These are phyloP conservation scores for Anguilla anguilla DNA, from an alignment of 2,797 vertebrate species.

Conservation along the genomic window DNA sequence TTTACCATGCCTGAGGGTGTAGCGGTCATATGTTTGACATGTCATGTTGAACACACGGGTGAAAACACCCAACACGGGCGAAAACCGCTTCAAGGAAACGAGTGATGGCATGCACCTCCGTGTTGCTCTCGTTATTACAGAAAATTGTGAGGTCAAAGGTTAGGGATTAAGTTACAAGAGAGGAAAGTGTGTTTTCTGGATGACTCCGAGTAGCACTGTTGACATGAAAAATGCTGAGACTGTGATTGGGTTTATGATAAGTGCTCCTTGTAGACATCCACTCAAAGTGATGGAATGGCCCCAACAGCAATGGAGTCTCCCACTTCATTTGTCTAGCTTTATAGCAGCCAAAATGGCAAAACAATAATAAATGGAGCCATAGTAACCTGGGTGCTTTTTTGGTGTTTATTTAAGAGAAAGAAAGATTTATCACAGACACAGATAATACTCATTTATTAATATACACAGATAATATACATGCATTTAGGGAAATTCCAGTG, in stretches of 20 bases:
- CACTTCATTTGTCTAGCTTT: constrained; percentile 2
- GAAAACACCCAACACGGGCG: background rate
- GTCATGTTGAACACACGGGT: background rate
- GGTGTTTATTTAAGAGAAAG: background rate
- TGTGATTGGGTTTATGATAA: background rate
- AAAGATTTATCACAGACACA: background rate
- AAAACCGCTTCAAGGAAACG: background rate
- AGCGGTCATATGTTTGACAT: background rate
- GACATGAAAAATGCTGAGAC: background rate
- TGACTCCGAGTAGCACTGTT: background rate
- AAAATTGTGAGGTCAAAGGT: constrained; percentile 3
- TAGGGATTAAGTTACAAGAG: background rate
- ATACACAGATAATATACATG: background rate
- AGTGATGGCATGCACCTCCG: background rate
- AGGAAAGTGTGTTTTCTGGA: background rate
- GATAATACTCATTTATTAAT: background rate
- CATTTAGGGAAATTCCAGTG: background rate
- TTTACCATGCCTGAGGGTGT: background rate
- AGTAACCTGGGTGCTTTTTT: background rate
- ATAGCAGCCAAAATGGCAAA: background rate
- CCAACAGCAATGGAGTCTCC: background rate
- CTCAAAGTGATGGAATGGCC: constrained; percentile 18
- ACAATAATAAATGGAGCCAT: background rate
- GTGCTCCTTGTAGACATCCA: background rate
- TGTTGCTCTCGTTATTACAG: background rate